Conservation (phyloP, 2,113 vertebrate species). For the Nothocercus julius region DNA sequence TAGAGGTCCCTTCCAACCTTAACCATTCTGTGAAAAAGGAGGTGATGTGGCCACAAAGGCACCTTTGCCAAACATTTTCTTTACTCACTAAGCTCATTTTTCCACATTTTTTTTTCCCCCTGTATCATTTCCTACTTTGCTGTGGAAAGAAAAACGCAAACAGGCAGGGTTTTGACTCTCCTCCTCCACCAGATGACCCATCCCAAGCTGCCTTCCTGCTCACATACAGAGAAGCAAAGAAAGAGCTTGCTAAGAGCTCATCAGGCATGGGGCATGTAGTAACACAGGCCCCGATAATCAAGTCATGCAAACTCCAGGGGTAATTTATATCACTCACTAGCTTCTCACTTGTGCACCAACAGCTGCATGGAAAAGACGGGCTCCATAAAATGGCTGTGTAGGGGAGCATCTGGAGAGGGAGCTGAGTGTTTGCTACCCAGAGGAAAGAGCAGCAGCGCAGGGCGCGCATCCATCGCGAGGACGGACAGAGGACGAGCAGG, state of each 20-base stretch:
- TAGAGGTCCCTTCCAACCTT: too few species aligned
- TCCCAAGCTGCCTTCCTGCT: background rate
- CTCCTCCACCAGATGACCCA: background rate
- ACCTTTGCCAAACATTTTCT: background rate
- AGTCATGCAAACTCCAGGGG: background rate
- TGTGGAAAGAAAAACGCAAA: background rate
- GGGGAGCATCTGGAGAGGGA: background rate
- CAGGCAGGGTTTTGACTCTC: background rate
- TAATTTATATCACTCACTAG: background rate
- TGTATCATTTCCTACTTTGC: background rate
- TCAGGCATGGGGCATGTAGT: background rate
- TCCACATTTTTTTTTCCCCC: background rate
- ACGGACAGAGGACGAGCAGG: background rate
- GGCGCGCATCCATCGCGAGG: fast-evolving
- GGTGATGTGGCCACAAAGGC: background rate
- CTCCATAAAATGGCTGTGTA: fast-evolving
- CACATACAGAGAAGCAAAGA: background rate
- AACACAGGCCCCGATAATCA: background rate
- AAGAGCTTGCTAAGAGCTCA: background rate
- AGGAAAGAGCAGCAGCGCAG: background rate
- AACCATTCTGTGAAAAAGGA: too few species aligned
- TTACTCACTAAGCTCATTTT: background rate
- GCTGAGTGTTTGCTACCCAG: background rate
- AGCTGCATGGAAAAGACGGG: background rate
- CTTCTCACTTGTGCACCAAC: background rate